Conservation (phyloP, 2,888 invertebrate genomes). For the Alentia gelatinosa region DNA sequence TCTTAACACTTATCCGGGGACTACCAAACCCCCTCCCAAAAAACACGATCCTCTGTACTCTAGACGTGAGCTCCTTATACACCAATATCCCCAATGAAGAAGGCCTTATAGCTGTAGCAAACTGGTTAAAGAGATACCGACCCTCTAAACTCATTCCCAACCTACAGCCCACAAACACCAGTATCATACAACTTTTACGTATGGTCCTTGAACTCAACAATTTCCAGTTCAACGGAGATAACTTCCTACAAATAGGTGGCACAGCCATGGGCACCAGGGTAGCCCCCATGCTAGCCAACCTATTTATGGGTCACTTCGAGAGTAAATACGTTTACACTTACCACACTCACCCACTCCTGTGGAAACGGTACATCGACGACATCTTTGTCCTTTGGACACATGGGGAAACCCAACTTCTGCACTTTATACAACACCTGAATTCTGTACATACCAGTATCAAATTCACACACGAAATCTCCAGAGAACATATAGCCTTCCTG, state of each 20-base stretch:
- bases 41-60: background rate
- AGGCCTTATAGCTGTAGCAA: background rate
- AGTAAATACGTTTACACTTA: background rate
- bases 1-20: no score
- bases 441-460: background rate
- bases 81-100: slow-evolving; percentile 23
- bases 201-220: background rate
- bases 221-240: slow-evolving; percentile 30
- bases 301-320: slow-evolving; percentile 30
- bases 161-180: background rate
- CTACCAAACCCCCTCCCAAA: no score
- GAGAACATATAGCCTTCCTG: background rate
- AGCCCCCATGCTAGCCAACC: slow-evolving; percentile 7
- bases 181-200: background rate
- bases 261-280: slow-evolving; percentile 45
- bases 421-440: slow-evolving; percentile 2
- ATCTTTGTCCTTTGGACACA: background rate
- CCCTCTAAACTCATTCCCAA: background rate
- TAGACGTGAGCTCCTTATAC: background rate
- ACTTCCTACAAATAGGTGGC: background rate
- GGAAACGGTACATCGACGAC: slow-evolving; percentile 30
- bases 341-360: background rate
- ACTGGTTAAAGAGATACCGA: background rate
- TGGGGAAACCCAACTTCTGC: background rate
- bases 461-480: slow-evolving; percentile 3